A percentile compares a stretch with the other conserved stretches of the same genome.
These are phyloP conservation scores for Drosophila malerkotliana DNA, from an alignment of 1,140 invertebrate genomes.

Conservation along the genomic window DNA sequence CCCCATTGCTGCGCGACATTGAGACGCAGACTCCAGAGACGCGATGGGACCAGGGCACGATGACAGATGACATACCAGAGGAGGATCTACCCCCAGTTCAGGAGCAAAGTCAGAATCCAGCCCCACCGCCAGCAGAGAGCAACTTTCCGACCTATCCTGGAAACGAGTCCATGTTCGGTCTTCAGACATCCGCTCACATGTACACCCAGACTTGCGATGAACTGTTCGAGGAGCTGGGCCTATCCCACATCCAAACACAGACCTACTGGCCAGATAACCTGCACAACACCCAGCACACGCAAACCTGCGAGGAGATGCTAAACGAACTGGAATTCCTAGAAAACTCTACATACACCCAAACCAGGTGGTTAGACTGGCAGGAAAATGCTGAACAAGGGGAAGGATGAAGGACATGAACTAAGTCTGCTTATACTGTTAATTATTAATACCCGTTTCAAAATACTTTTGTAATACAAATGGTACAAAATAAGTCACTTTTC, in stretches of 20 bases:
- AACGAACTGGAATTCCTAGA: constrained; percentile 59
- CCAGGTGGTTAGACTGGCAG: constrained; percentile 67
- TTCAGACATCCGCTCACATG: constrained; percentile 85
- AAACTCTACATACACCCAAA: constrained; percentile 71
- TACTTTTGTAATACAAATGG: constrained; percentile 14
- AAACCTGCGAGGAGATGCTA: constrained; percentile 70
- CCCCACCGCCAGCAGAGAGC: not conserved
- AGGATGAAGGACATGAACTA: constrained; percentile 6
- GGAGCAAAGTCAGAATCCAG: not conserved
- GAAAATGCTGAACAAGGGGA: constrained; percentile 10
- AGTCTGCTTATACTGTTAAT: constrained; percentile 5
- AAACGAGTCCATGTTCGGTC: constrained; percentile 51
- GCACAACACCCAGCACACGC: constrained; percentile 71
- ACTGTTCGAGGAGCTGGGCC: constrained; percentile 84
- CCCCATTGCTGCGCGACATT: constrained; percentile 55
- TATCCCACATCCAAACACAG: constrained; percentile 87
- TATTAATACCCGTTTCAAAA: not conserved
- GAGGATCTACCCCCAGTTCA: not conserved
- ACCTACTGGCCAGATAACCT: constrained; percentile 84
- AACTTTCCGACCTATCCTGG: constrained; percentile 35
- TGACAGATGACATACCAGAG: constrained; percentile 50
- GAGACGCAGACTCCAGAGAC: constrained; percentile 61
- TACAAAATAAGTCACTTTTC: not conserved
- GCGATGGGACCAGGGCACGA: constrained; percentile 50
- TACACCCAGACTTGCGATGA: constrained; percentile 87